Evolutionary conservation across 2,888 invertebrate genomes (phyloP), one percentile per base, ranked within the genome.

Genomic region (Lithophane ornitopus): DNA sequence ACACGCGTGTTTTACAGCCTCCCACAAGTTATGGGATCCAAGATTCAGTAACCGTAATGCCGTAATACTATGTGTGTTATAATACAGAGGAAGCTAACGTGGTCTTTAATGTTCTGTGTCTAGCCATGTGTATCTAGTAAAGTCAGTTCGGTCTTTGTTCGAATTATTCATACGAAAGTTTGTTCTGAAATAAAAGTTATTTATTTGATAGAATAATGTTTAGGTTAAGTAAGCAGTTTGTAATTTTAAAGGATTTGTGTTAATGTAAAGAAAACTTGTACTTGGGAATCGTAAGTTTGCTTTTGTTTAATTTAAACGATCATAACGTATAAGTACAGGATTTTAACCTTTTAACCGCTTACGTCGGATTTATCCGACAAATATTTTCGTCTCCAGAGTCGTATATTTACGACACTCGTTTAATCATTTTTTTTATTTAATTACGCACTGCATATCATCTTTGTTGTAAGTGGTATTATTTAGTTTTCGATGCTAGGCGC

Each of bases 21-120:
- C 74, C 39, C n/a, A 78, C 62, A 76, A 87, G 80, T 80, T 85
- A 87, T 85, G 86, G 74, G 80, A 69, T 69, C 74, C 82, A 76
- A 78, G 78, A 87, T 80, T 74, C 73, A 79, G 78, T 73, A 74
- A 75, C 72, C 74, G 83, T 84, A 78, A 75, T 72, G 69, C 82
- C 58, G 66, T 81, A 67, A 76, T 70, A 72, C 63, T 73, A 62
- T 81, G 59, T 80, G 61, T 85, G 71, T 85, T 81, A 83, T 77
- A 74, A 0, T 54, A 28, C 58, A 41, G 77, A 77, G 82, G 78
- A 82, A 82, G 78, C 82, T 78, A 82, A 28, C 61, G 77, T 44
- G 77, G 74, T 83, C 77, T 85, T 85, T 85, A 81, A 77, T 83
- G 85, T 85, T 74, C 56, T 85, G 61, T 70, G 63, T 56, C 63